Conservation (phyloP, 2,888 invertebrate species). For the Adelognathus sp. region DNA sequence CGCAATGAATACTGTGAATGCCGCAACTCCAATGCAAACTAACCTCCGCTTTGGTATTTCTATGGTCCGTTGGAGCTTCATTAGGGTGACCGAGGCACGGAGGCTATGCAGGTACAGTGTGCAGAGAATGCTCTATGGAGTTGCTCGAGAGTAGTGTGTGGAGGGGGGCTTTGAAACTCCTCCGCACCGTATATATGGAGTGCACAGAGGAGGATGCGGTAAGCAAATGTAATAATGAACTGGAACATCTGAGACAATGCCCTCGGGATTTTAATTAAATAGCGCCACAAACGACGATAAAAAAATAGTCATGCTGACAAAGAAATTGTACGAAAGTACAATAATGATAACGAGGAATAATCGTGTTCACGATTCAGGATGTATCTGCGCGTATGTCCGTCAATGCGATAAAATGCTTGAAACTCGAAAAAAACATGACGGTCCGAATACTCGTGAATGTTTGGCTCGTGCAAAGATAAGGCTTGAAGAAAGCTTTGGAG, state of each 20-base stretch:
- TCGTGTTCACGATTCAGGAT: too few relatives aligned
- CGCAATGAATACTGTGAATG: background rate
- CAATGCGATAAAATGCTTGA: too few relatives aligned
- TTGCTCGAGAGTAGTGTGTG: background rate
- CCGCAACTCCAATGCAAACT: background rate
- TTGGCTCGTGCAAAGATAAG: too few relatives aligned
- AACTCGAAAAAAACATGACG: too few relatives aligned
- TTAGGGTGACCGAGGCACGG: slow-evolving; percentile 38
- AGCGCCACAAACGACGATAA: background rate
- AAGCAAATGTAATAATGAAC: background rate
- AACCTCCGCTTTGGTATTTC: slow-evolving; percentile 7
- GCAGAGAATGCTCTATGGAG: slow-evolving; percentile 16
- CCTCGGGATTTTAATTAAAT: background rate
- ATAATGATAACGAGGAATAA: too few relatives aligned
- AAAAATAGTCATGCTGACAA: background rate
- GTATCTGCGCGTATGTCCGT: too few relatives aligned
- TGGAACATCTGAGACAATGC: background rate
- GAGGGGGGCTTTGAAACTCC: slow-evolving; percentile 13
- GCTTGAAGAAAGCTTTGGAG: too few relatives aligned
- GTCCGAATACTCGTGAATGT: too few relatives aligned
- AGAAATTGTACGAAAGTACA: too few relatives aligned
- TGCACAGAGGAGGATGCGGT: background rate
- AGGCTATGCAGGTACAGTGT: slow-evolving; percentile 3
- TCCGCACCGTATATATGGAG: background rate
- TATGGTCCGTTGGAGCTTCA: slow-evolving; percentile 48